Base-by-base conservation (phyloP, 1,140 invertebrate genomes). In the Brachionus koreanus region DNA sequence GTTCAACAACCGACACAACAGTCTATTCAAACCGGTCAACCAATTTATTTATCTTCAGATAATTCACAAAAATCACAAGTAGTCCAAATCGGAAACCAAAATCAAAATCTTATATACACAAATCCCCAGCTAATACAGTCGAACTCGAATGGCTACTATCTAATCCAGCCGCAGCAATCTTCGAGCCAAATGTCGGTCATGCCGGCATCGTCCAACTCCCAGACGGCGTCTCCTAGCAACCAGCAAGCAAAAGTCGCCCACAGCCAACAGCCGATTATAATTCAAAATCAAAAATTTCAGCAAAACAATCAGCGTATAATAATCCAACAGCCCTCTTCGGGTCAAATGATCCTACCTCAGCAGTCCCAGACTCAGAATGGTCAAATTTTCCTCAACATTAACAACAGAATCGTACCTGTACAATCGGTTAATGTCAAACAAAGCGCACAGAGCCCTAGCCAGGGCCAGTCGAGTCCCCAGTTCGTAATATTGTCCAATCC, bases 301-400 rank as follows among this genome's bases (percentile, higher is more conserved):
- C 69, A 74, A 3, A 25, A 3, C n/a, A 23, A 23, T 29, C 69
- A 16, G 19, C 25, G 69, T 2, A 74, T 74, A 3, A 74, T 74
- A 23, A 74, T 74, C 23, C 69, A 74, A 13, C 69, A 74, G 33
- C 69, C 16, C 16, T 23, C 42, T 1, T 46, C 37, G 13, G 39
- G 69, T 12, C 69, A 74, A 43, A 5, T 74, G 39, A 33, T 74
- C 10, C 42, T 46, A 25, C 42, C 39, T 49, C 42, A 74, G 23
- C 42, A 46, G 23, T 9, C 39, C 5, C 29, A 29, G 29, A 25
- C 10, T 29, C 69, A 74, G 13, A 65, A n/a, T 33, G 67, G 67
- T 9, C 76, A 57, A 2, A 61, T 79, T n/a, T 79, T 42, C n/a
- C 76, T 79, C 19, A 79, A 79, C 35, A 79, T 79, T 25, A 79